Conservation (phyloP, 92 coral and sea anemone genomes). For the Umimayanthus kanabou region DNA sequence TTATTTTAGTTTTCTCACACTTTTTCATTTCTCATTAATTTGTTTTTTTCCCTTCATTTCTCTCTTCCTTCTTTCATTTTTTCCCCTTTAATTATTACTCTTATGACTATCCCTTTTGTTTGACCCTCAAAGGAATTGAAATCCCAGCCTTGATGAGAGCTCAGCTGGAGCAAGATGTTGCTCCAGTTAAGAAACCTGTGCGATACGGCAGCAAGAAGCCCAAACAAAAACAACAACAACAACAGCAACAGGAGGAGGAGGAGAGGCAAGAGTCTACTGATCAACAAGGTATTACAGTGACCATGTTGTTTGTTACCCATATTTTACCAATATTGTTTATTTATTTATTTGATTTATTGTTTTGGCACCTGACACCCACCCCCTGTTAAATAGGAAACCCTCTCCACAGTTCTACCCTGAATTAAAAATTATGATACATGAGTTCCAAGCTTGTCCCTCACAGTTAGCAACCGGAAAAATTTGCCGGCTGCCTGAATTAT, state of each 20-base stretch:
- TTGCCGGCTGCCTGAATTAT: too few relatives aligned
- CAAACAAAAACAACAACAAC: constrained; percentile 74
- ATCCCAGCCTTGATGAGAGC: constrained; percentile 74
- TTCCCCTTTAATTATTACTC: neutral
- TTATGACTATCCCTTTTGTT: neutral
- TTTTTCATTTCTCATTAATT: too few relatives aligned
- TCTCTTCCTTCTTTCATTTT: neutral
- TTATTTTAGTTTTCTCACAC: too few relatives aligned
- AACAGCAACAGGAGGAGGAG: constrained; percentile 48
- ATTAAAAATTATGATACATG: neutral
- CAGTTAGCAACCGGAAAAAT: neutral
- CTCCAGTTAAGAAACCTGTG: constrained; percentile 64
- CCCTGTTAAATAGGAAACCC: too few relatives aligned
- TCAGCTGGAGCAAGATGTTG: constrained; percentile 68
- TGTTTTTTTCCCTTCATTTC: neutral
- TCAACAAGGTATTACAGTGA: neutral
- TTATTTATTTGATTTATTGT: too few relatives aligned
- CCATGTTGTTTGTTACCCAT: too few relatives aligned
- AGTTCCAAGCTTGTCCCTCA: neutral
- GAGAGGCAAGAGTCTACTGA: neutral
- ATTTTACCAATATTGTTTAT: neutral
- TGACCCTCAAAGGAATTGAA: constrained; percentile 69
- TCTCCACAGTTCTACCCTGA: too few relatives aligned
- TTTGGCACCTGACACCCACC: too few relatives aligned
- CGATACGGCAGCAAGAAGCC: constrained; percentile 88